A percentile compares a stretch with the other conserved stretches of the same genome.
Evolutionary conservation across 2,113 vertebrate species (phyloP).

Genomic region (Zonotrichia leucophrys): DNA sequence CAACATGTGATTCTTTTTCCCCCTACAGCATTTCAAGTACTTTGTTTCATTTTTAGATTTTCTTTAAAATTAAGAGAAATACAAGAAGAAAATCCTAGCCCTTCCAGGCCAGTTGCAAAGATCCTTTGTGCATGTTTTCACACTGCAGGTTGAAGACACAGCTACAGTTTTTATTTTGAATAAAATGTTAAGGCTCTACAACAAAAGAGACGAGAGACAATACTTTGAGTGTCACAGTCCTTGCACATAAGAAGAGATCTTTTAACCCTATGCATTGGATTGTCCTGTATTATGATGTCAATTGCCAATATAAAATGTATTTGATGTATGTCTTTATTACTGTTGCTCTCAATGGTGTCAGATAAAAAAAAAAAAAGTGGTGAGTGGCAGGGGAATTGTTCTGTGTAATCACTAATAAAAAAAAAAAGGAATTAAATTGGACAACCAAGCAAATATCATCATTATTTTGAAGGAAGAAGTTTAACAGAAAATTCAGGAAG

Average conservation of each 20-base stretch:
- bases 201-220: not conserved
- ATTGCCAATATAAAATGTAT: not conserved
- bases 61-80: constrained; percentile 24
- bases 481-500: not conserved
- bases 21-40: constrained; percentile 34
- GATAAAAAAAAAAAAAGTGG: not conserved
- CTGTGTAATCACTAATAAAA: not conserved
- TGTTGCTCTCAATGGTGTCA: not conserved
- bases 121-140: constrained; percentile 1
- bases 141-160: not conserved
- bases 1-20: not conserved
- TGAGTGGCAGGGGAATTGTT: not conserved
- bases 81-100: not conserved
- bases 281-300: not conserved
- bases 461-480: not conserved
- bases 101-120: not conserved
- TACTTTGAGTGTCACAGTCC: not conserved
- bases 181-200: not conserved
- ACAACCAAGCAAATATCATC: not conserved
- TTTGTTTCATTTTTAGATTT: constrained; percentile 51
- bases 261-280: not conserved
- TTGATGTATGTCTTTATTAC: not conserved
- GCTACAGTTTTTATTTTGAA: not conserved
- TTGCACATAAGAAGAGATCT: not conserved
- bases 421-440: not conserved